Conservation (phyloP, 2,113 vertebrate species). For the Pterocles burchelli region DNA sequence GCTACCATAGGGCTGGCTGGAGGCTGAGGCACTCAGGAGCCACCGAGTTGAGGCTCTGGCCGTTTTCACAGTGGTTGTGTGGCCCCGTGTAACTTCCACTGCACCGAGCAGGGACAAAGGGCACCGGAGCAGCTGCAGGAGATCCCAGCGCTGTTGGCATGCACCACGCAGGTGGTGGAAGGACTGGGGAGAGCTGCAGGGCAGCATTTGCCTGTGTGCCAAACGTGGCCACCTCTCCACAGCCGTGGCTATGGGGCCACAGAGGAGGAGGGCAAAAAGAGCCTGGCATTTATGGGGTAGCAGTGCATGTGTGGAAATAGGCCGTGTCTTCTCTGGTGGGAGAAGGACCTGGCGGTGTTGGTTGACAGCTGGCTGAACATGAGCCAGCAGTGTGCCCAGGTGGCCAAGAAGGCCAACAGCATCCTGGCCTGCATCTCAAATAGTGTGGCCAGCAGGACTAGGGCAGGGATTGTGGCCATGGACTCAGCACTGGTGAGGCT, state of each 20-base stretch:
- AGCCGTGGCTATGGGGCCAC: not conserved
- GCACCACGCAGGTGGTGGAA: not conserved
- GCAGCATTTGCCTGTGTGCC: not conserved
- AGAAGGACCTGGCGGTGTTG: not conserved
- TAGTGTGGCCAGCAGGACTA: too few species aligned
- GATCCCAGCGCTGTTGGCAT: not conserved
- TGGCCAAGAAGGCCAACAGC: too few species aligned
- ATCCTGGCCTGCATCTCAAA: too few species aligned
- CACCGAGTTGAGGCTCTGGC: not conserved
- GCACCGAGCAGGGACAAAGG: not conserved
- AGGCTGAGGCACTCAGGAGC: not conserved
- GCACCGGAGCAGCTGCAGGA: not conserved
- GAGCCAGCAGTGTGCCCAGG: too few species aligned
- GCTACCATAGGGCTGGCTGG: not conserved
- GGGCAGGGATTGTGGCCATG: too few species aligned
- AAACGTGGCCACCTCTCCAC: not conserved
- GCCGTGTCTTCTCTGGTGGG: not conserved
- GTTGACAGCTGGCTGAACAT: too few species aligned
- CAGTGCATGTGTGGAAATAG: not conserved
- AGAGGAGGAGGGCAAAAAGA: constrained; percentile 43
- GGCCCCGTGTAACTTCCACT: not conserved
- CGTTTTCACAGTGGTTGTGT: not conserved
- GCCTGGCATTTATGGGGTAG: not conserved
- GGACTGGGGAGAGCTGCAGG: not conserved
- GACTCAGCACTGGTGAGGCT: too few species aligned